These are phyloP conservation scores for Drosophila rufa DNA, from an alignment of 1,140 invertebrate species.

Conservation along the genomic window DNA sequence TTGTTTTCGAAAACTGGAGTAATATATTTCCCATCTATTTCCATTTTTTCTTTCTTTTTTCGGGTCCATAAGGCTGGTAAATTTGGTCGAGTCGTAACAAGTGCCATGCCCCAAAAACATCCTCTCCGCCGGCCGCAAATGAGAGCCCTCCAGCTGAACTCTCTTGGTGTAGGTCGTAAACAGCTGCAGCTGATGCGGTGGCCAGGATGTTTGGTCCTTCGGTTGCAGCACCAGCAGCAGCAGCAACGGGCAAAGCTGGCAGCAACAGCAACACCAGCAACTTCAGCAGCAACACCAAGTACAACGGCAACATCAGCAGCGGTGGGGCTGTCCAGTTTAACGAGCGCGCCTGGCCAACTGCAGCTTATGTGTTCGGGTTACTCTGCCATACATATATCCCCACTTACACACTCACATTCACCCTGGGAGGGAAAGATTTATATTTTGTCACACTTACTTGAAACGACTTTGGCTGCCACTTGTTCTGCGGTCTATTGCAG, in stretches of 20 bases:
- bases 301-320: slow-evolving; percentile 14
- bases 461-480: slow-evolving; percentile 64
- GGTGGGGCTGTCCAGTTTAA: slow-evolving; percentile 63
- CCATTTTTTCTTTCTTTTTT: neutral
- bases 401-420: neutral
- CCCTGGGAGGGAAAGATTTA: slow-evolving; percentile 50
- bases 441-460: slow-evolving; percentile 71
- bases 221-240: slow-evolving; percentile 15
- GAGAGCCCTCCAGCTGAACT: slow-evolving; percentile 53
- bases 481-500: slow-evolving; percentile 50
- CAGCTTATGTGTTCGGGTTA: slow-evolving; percentile 69
- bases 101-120: slow-evolving; percentile 45
- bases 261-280: slow-evolving; percentile 5
- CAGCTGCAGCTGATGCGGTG: slow-evolving; percentile 67
- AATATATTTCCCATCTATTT: slow-evolving; percentile 5
- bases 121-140: slow-evolving; percentile 32
- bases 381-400: slow-evolving; percentile 40
- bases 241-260: slow-evolving; percentile 3
- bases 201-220: slow-evolving; percentile 41
- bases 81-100: slow-evolving; percentile 29
- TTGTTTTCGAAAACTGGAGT: slow-evolving; percentile 8
- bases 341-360: slow-evolving; percentile 72
- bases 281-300: slow-evolving; percentile 11
- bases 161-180: slow-evolving; percentile 81
- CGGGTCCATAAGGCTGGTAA: slow-evolving; percentile 9